Evolutionary conservation across 1,140 invertebrate species (phyloP), one percentile per base, ranked within the genome.

Genomic region (Manduca sexta): DNA sequence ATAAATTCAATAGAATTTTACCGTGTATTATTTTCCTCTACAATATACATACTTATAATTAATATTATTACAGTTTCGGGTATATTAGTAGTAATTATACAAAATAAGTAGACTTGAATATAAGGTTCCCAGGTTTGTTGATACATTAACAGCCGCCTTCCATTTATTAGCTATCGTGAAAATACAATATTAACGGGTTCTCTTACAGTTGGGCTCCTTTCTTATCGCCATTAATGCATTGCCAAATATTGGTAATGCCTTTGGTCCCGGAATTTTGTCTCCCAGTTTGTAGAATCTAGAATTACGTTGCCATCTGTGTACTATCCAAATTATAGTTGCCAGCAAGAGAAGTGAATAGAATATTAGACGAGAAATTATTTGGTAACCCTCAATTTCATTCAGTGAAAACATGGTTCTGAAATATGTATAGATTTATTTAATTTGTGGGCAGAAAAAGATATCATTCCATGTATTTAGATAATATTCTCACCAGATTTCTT

Each of bases 231-330:
- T 6, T 5, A 90, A 74, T 0, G 88, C 86, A 60, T 91, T 90
- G 29, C 91, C 91, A 34, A 92, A 57, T 15, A 92, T 63, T 0
- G 91, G 91, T 7, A 91, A 3, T 0, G 74, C 55, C 4, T 62
- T 49, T 2, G 88, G 88, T 31, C 84, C 84, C 0, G 88, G 89
- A n/a, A 90, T 62, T 52, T 84, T 87, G 43, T 86, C 83, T 1
- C 87, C 87, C 60, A 89, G 49, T 49, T 66, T 80, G 47, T 66
- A 65, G 7, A 84, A 17, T 33, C 64, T 74, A 0, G 82, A 76
- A 35, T 76, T 69, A 37, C 76, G 73, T 49, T 84, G 81, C 76
- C 74, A 84, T 64, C 78, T 49, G 54, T 84, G 68, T 5, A 77
- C 21, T 2, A 83, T 44, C 74, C 71, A 79, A 1, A 84, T 54